Base-by-base conservation (phyloP, 2,888 invertebrate species). In the Hipparchia sbordonii region DNA sequence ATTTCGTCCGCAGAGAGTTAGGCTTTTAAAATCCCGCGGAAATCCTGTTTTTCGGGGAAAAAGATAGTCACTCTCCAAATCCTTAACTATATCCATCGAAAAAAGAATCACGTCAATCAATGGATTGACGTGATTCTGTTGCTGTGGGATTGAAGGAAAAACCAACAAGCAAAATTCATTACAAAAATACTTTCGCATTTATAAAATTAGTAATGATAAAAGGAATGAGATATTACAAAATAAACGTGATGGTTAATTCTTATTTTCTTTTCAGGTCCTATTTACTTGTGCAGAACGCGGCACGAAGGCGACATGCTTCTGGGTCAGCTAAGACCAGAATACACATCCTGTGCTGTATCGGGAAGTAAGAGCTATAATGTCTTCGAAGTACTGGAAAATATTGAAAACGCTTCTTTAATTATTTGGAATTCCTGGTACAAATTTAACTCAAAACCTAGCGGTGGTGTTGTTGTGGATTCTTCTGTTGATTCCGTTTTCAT, bases 351-450 rank as follows among this genome's bases (percentile, higher is more conserved):
- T 84, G 94, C 95, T 54, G 96, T 96, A 7, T 95, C 96, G 13
- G 95, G 90, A 78, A 95, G 94, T 48, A 94, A 95, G 80, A 91
- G 93, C 71, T 95, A 95, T 82, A 90, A 91, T 67, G 86, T 94
- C 56, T 97, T 96, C 85, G 97, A 97, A 84, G 94, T 97, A 46
- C 92, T 97, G 67, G 95, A 97, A 84, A 97, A 97, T 85, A 95
- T 96, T 76, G 97, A 97, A 80, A 95, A 96, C 78, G 96, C 97
- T 73, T 97, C 96, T 1, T 94, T 96, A 72, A 93, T 97, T 61
- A 95, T 95, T 76, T 98, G 98, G 98, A 94, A 94, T 61, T 89
- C 94, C n/a, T 97, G 97, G 96, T 94, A 95, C 77, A 96, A 96
- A 85, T 97, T 95, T 84, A 88, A 88, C 79, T 94, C 94, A 1